phyloP scores from a whole-genome alignment of 2,888 invertebrate genomes.

The Drosophila anomelani region DNA sequence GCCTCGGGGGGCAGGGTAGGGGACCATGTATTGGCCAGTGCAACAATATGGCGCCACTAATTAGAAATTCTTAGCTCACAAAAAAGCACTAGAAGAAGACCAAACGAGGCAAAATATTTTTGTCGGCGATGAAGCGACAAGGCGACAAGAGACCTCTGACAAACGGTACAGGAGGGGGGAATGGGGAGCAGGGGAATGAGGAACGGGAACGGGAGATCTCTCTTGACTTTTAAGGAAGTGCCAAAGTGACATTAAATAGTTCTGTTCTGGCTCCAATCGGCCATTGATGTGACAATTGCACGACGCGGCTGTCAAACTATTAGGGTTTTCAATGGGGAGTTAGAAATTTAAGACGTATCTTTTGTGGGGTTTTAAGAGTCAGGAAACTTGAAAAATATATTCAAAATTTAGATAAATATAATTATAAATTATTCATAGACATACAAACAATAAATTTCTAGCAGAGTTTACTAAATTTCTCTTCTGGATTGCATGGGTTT shows the following conservation, averaged over 20 bases:
- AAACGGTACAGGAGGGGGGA: constrained; percentile 37
- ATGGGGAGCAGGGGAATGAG: not conserved
- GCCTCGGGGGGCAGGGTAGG: constrained; percentile 26
- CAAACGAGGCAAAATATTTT: constrained; percentile 64
- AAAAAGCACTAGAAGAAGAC: constrained; percentile 53
- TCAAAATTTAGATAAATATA: not conserved
- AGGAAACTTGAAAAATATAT: too few relatives aligned
- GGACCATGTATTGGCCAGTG: constrained; percentile 60
- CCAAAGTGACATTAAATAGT: constrained; percentile 79
- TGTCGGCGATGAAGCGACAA: constrained; percentile 51
- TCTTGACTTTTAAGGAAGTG: constrained; percentile 73
- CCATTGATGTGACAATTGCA: constrained; percentile 45
- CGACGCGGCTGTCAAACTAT: constrained; percentile 32
- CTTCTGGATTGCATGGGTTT: not conserved
- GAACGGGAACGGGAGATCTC: constrained; percentile 40
- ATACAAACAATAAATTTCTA: not conserved
- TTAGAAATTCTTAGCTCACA: constrained; percentile 77
- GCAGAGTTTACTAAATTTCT: not conserved
- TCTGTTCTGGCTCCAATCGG: constrained; percentile 62
- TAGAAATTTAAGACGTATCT: not conserved
- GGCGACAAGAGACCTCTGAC: constrained; percentile 48
- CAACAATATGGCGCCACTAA: constrained; percentile 80
- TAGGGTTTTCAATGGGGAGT: not conserved
- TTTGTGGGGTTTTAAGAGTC: not conserved
- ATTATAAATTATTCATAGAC: not conserved